Evolutionary conservation across 2,888 invertebrate species (phyloP).

Genomic region (Strigamia maritima): DNA sequence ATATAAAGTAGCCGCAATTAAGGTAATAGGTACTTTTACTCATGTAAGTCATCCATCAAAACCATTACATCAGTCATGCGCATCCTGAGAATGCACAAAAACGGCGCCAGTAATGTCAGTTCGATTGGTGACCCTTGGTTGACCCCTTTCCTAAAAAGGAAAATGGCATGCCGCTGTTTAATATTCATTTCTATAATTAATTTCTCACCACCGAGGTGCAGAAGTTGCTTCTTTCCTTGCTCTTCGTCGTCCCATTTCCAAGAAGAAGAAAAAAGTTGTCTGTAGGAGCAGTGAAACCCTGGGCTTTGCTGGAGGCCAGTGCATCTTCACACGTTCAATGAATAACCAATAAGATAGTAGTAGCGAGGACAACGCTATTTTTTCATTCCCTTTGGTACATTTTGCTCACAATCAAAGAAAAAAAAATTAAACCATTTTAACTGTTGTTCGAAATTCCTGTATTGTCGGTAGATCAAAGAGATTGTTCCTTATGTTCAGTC

Average conservation of each 20-base stretch:
- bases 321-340: conserved; percentile 11
- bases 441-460: neutral
- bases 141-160: neutral
- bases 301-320: neutral
- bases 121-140: neutral
- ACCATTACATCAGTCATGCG: neutral
- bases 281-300: neutral
- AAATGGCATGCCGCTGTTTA: neutral
- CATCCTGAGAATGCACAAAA: neutral
- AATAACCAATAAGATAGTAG: neutral
- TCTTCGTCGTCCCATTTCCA: neutral
- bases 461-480: neutral
- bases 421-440: neutral
- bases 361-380: neutral
- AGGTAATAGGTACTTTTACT: neutral
- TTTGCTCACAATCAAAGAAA: neutral
- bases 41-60: neutral
- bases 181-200: neutral
- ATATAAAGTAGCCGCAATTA: neutral
- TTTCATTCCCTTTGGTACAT: neutral
- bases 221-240: neutral
- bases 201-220: neutral
- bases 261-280: neutral
- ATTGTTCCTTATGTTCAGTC: neutral
- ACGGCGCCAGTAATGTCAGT: neutral